Conservation (phyloP, 2,888 invertebrate genomes). For the Unio delphinus region DNA sequence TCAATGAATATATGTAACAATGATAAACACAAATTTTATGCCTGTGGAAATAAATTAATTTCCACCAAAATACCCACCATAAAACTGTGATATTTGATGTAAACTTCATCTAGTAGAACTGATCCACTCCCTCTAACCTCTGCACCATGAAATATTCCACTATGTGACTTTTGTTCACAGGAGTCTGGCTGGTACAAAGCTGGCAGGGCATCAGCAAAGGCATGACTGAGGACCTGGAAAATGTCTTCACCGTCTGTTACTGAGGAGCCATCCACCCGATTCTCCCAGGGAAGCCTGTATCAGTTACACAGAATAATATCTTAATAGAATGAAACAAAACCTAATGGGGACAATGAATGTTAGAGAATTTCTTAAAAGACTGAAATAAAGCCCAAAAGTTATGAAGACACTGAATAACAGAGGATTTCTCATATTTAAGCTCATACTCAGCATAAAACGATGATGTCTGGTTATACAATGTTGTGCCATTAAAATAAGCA, state of each 20-base stretch:
- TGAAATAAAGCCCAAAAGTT: too few relatives aligned
- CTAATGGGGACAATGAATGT: too few relatives aligned
- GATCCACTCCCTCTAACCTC: conserved; percentile 46
- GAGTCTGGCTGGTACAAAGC: conserved; percentile 42
- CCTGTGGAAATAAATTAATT: not conserved
- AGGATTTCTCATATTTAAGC: too few relatives aligned
- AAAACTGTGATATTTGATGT: conserved; percentile 50
- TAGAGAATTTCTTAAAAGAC: too few relatives aligned
- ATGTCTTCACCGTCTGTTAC: conserved; percentile 62
- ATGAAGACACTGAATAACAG: too few relatives aligned
- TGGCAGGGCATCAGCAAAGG: conserved; percentile 53
- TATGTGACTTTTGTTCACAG: conserved; percentile 42
- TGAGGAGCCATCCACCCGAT: conserved; percentile 31
- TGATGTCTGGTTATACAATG: too few relatives aligned
- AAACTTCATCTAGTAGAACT: conserved; percentile 63
- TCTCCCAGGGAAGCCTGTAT: conserved; percentile 45
- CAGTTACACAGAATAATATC: too few relatives aligned
- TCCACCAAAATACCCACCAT: conserved; percentile 51
- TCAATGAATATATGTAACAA: too few relatives aligned
- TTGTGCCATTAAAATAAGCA: too few relatives aligned
- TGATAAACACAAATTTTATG: too few relatives aligned
- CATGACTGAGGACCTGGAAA: conserved; percentile 52
- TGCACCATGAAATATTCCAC: conserved; percentile 62
- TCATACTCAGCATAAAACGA: too few relatives aligned
- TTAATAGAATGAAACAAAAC: too few relatives aligned